A percentile compares a stretch with the other conserved stretches of the same genome.
phyloP scores from a whole-genome alignment of 2,888 invertebrate genomes.

The Macrosiphum euphorbiae region DNA sequence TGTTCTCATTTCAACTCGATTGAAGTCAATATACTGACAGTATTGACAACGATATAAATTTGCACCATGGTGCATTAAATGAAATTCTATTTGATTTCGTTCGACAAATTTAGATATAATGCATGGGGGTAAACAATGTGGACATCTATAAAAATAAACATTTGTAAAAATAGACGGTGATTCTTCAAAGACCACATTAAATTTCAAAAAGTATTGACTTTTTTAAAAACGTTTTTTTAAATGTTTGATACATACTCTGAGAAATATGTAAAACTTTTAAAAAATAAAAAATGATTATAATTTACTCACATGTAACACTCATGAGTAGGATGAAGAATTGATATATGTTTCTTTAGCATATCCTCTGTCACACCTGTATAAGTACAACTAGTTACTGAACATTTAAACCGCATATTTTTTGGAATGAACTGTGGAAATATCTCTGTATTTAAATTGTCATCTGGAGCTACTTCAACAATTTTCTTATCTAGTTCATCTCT shows the following conservation, averaged over 20 bases:
- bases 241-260: neutral
- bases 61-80: constrained; percentile 82
- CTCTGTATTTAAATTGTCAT: neutral
- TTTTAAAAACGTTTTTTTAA: neutral
- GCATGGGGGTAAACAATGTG: constrained; percentile 77
- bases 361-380: constrained; percentile 42
- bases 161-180: neutral
- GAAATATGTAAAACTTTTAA: constrained; percentile 69
- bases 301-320: constrained; percentile 74
- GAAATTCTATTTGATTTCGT: constrained; percentile 77
- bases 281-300: constrained; percentile 71
- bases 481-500: constrained; percentile 48
- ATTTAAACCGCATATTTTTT: constrained; percentile 77
- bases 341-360: constrained; percentile 62
- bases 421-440: constrained; percentile 71
- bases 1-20: constrained; percentile 67
- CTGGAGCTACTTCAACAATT: constrained; percentile 41
- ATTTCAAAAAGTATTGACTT: neutral
- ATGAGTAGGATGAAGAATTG: constrained; percentile 79
- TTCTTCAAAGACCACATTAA: neutral
- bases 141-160: constrained; percentile 76
- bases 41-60: constrained; percentile 80
- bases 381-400: constrained; percentile 74
- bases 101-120: constrained; percentile 68
- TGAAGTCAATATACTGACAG: constrained; percentile 79